A percentile compares a stretch with the other conserved stretches of the same genome.
Evolutionary conservation across 1,140 invertebrate genomes (phyloP).

Genomic region (Brachionus koreanus): DNA sequence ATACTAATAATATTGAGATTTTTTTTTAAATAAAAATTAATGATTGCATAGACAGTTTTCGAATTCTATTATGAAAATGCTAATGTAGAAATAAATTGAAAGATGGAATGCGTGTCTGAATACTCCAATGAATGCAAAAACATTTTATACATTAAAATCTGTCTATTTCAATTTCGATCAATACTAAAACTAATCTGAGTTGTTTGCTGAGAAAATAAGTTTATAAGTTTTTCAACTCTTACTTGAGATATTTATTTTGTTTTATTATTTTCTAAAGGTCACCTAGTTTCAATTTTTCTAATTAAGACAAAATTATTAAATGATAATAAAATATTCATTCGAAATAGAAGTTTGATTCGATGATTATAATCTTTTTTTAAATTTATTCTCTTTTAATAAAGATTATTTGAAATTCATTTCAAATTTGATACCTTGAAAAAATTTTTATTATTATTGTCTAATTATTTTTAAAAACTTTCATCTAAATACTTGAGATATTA

Average conservation of each 20-base stretch:
- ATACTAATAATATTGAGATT: slow-evolving; percentile 4
- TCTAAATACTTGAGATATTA: too few species aligned
- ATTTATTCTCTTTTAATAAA: neutral
- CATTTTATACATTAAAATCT: neutral
- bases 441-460: too few species aligned
- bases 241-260: neutral
- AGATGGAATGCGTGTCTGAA: neutral
- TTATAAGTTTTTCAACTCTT: too few species aligned
- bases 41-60: neutral
- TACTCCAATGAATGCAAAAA: neutral
- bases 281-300: neutral
- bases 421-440: neutral
- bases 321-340: too few species aligned
- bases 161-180: neutral
- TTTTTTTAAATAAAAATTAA: neutral
- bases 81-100: neutral
- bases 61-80: slow-evolving; percentile 10
- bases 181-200: neutral
- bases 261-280: neutral
- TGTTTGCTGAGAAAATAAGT: too few species aligned
- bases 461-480: too few species aligned
- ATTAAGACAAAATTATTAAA: too few species aligned
- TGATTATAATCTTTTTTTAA: neutral
- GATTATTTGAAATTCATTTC: neutral
- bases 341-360: neutral